phyloP scores from a whole-genome alignment of 2,797 vertebrate species.

The Cossypha caffra region DNA sequence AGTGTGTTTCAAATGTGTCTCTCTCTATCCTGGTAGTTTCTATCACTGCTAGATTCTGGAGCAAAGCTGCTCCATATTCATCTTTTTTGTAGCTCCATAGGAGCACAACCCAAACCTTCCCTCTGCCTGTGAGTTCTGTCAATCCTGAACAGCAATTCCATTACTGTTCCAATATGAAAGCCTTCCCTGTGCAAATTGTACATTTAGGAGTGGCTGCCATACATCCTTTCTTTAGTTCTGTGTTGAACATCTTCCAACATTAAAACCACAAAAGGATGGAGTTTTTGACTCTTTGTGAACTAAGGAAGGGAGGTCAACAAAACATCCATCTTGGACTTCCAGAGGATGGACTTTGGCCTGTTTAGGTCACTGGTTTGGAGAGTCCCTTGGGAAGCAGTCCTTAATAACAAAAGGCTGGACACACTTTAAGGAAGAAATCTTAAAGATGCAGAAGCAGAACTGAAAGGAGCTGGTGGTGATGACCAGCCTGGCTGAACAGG shows the following conservation, averaged over 20 bases:
- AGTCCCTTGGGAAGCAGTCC: background rate
- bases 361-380: background rate
- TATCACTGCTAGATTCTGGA: background rate
- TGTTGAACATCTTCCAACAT: background rate
- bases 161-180: background rate
- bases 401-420: background rate
- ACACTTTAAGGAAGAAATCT: background rate
- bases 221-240: background rate
- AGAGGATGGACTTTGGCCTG: background rate
- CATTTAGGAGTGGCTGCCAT: background rate
- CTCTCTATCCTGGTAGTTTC: background rate
- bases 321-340: background rate
- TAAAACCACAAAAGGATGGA: rapidly evolving
- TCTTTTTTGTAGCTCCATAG: background rate
- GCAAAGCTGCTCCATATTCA: background rate
- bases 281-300: background rate
- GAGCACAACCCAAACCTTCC: background rate
- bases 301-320: background rate
- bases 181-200: background rate
- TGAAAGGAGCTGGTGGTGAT: background rate
- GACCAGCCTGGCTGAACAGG: background rate
- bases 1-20: background rate
- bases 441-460: background rate
- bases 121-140: background rate
- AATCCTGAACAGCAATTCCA: background rate